Conservation (phyloP, 2,888 invertebrate genomes). For the Synanthedon tipuliformis region DNA sequence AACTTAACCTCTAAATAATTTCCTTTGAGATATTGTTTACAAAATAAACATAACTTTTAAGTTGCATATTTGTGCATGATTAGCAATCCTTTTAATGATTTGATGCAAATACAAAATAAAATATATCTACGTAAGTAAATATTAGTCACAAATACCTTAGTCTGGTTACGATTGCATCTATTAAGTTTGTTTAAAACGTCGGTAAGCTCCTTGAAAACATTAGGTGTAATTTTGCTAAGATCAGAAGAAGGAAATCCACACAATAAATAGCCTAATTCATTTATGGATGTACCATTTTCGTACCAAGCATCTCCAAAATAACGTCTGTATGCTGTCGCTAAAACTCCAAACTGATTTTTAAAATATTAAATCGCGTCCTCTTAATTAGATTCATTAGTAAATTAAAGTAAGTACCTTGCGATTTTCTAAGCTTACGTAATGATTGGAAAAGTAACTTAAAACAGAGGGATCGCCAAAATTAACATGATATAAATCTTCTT, state of each 20-base stretch:
- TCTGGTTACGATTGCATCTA: conserved; percentile 39
- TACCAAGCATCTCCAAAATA: conserved; percentile 48
- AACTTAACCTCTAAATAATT: too few relatives aligned
- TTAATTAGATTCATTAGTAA: neutral
- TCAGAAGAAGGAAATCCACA: conserved; percentile 52
- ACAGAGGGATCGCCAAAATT: conserved; percentile 57
- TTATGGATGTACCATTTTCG: conserved; percentile 34
- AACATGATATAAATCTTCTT: conserved; percentile 55
- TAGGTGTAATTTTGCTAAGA: conserved; percentile 36
- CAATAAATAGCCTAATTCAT: conserved; percentile 47
- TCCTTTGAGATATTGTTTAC: too few relatives aligned
- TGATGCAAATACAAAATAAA: too few relatives aligned
- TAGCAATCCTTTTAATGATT: too few relatives aligned
- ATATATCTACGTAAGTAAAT: neutral
- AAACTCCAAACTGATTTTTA: conserved; percentile 36
- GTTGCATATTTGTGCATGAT: too few relatives aligned
- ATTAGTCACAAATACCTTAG: conserved; percentile 22
- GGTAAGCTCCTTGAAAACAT: conserved; percentile 35
- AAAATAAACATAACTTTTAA: too few relatives aligned
- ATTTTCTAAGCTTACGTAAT: conserved; percentile 26
- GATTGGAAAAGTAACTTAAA: conserved; percentile 38
- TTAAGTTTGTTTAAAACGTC: conserved; percentile 36
- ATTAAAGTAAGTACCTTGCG: conserved; percentile 37
- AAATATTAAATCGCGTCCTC: conserved; percentile 3
- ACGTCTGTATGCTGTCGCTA: conserved; percentile 48